Percentiles rank a stretch among this genome's conserved stretches.
These are phyloP conservation scores for Tetragnatha montana DNA, from an alignment of 2,888 invertebrate genomes.

Conservation along the genomic window DNA sequence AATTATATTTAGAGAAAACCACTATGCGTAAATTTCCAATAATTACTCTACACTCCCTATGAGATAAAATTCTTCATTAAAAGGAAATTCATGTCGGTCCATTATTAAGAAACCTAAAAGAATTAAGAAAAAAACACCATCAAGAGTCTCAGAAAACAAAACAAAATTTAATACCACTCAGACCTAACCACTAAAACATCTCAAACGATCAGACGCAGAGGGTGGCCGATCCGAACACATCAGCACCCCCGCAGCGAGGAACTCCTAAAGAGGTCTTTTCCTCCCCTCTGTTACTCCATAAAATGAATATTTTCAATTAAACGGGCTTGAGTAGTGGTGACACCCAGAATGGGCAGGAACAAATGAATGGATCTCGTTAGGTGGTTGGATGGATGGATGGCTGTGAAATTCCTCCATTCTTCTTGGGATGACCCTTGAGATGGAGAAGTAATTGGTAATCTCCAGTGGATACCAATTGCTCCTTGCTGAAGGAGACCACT, in stretches of 20 bases:
- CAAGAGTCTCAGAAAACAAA: no score
- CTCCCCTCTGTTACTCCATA: neutral
- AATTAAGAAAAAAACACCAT: no score
- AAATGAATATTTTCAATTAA: slow-evolving; percentile 11
- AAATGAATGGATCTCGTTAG: slow-evolving; percentile 31
- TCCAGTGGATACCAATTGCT: neutral
- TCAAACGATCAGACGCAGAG: neutral
- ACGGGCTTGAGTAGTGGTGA: slow-evolving; percentile 4
- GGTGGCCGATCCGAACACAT: neutral
- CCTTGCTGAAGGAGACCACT: no score
- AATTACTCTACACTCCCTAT: no score
- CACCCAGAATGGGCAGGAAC: neutral
- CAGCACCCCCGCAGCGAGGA: neutral
- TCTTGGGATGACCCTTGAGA: neutral
- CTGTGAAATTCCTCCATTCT: neutral
- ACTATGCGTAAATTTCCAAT: no score
- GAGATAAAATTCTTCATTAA: no score
- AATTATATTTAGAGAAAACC: no score
- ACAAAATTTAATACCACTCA: no score
- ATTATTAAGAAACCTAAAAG: no score
- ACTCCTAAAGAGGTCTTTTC: neutral
- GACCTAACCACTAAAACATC: no score
- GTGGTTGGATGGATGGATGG: neutral
- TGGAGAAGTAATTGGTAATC: neutral
- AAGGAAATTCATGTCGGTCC: no score